These are phyloP conservation scores for Temnothorax longispinosus DNA, from an alignment of 1,140 invertebrate genomes.

Conservation along the genomic window DNA sequence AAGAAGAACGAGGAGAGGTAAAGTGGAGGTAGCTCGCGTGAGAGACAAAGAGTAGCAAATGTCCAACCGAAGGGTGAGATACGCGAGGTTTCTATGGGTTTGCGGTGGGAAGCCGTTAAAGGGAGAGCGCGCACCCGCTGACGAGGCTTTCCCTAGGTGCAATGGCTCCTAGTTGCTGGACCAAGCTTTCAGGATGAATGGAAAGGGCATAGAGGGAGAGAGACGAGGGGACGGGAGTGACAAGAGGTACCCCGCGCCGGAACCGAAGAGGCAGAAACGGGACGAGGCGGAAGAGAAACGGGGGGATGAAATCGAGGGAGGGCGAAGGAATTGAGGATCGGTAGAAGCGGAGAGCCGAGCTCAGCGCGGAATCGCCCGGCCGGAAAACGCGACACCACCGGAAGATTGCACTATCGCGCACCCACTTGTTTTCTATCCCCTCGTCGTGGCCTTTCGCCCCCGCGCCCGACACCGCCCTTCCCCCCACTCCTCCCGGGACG, in stretches of 20 bases:
- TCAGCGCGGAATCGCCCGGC: conserved; percentile 76
- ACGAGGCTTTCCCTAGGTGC: conserved; percentile 67
- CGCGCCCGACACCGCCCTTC: neutral
- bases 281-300: neutral
- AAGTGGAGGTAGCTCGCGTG: conserved; percentile 15
- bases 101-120: conserved; percentile 73
- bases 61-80: conserved; percentile 51
- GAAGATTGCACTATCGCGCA: conserved; percentile 81
- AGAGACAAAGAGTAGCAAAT: conserved; percentile 31
- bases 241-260: conserved; percentile 40
- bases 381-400: conserved; percentile 81
- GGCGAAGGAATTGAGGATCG: conserved; percentile 70
- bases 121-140: conserved; percentile 67
- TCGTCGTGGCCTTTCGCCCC: conserved; percentile 59
- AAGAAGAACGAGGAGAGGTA: conserved; percentile 5
- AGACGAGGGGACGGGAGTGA: conserved; percentile 21
- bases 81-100: conserved; percentile 62
- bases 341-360: conserved; percentile 69
- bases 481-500: conserved; percentile 16
- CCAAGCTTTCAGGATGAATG: conserved; percentile 32
- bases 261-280: neutral
- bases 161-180: conserved; percentile 36
- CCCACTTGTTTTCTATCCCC: conserved; percentile 79
- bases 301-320: conserved; percentile 36
- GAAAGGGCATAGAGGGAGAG: conserved; percentile 30